Percentiles rank a stretch among this genome's conserved stretches.
Conservation (phyloP, 1,140 invertebrate species). For the Charaxes varanes region DNA sequence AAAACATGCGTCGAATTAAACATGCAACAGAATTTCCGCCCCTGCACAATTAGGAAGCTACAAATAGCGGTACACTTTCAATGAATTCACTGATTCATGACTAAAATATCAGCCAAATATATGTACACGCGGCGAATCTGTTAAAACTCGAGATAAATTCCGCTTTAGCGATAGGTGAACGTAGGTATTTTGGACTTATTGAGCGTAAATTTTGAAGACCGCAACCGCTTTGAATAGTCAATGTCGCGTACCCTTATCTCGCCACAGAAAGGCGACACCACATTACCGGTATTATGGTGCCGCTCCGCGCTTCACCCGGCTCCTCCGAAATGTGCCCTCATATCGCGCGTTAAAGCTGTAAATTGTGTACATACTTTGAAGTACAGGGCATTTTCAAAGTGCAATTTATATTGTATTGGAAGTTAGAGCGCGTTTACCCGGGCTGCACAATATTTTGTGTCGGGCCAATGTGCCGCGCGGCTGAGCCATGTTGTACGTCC, state of each 20-base stretch:
- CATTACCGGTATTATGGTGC: constrained; percentile 69
- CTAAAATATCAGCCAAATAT: constrained; percentile 34
- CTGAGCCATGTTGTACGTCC: constrained; percentile 51
- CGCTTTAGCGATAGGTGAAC: constrained; percentile 44
- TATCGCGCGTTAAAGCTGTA: constrained; percentile 41
- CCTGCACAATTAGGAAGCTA: constrained; percentile 17
- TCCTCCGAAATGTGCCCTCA: constrained; percentile 38
- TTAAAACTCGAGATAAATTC: constrained; percentile 33
- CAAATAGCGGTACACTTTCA: constrained; percentile 24
- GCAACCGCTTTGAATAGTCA: constrained; percentile 73
- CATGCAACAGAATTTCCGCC: constrained; percentile 15
- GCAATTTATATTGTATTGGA: constrained; percentile 74
- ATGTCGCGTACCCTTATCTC: constrained; percentile 73
- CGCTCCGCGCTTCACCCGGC: constrained; percentile 23
- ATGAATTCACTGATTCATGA: constrained; percentile 33
- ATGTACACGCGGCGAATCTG: constrained; percentile 12
- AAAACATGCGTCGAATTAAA: constrained; percentile 13
- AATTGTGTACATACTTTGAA: constrained; percentile 47
- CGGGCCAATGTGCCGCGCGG: constrained; percentile 53
- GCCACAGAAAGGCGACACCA: constrained; percentile 71
- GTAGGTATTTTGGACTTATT: constrained; percentile 68
- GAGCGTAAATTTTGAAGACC: constrained; percentile 72
- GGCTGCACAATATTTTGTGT: constrained; percentile 67
- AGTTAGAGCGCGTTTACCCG: constrained; percentile 65
- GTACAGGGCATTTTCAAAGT: constrained; percentile 66